Base-by-base conservation (phyloP, 2,888 invertebrate species). In the Cantharis rustica region DNA sequence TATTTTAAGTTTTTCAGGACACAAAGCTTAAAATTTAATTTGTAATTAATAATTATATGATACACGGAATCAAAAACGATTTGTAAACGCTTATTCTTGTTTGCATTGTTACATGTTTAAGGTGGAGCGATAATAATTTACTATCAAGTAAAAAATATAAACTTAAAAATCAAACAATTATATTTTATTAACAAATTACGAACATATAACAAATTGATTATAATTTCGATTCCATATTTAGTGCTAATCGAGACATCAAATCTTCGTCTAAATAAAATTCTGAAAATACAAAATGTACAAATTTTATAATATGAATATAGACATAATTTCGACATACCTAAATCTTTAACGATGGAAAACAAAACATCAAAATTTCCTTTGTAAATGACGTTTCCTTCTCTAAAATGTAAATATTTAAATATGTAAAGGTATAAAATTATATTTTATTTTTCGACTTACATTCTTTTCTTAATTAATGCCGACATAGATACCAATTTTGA, bases 401-500 rank as follows among this genome's bases (percentile, higher is more conserved):
- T 81, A 31, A 63, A 75, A 79, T 70, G 16, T 11, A 71, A 72
- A 17, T 31, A n/a, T 69, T 27, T 10, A 61, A 70, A 20, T 16
- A 16, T 11, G 13, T 47, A 3, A 47, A 47, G n/a, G n/a, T 1
- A n/a, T 7, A 47, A 47, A 47, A 10, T 70, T 70, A n/a, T 13
- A 16, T 10, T 27, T 13, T 3, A 63, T n/a, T 23, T 26, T n/a
- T 23, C 13, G 23, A 20, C 81, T 80, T 81, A 87, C 87, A 81
- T 83, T 82, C 82, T 86, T 27, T 72, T 84, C 80, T 87, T 89
- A 0, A 75, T 23, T 1, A 91, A 80, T 0, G 88, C 89, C 1
- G 87, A 88, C 13, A 87, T 86, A 27, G 88, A 87, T 4, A 87
- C 86, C 0, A 93, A 88, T 1, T 91, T 91, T 66, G 88, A 88